Conservation (phyloP, 2,888 invertebrate species). For the Hyposoter dolosus region DNA sequence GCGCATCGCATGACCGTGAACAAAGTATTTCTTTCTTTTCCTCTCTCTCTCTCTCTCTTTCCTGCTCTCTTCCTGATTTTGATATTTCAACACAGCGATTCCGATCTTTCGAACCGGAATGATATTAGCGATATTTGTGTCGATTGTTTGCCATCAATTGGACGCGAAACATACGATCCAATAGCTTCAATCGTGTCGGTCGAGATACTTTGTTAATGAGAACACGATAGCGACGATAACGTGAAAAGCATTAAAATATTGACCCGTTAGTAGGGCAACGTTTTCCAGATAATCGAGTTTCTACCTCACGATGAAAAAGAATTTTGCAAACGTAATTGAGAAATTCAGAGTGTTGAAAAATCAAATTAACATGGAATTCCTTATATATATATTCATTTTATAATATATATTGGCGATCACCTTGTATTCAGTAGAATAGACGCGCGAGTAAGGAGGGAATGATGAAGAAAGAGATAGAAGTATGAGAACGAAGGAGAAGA, state of each 20-base stretch:
- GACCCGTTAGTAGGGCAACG: no score
- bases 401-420: slow-evolving; percentile 2
- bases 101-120: not conserved
- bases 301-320: not conserved
- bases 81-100: not conserved
- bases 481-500: slow-evolving; percentile 53
- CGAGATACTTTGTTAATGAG: not conserved
- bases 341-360: not conserved
- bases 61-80: not conserved
- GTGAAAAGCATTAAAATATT: no score
- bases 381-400: not conserved
- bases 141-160: not conserved
- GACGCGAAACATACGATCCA: not conserved
- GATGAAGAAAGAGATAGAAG: slow-evolving; percentile 31
- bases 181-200: not conserved
- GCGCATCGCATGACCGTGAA: slow-evolving; percentile 28
- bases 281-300: no score
- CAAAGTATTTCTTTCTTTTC: slow-evolving; percentile 34
- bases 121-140: not conserved
- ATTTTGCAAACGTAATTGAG: not conserved
- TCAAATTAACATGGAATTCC: not conserved
- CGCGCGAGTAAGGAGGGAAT: slow-evolving; percentile 6
- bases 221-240: not conserved
- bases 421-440: slow-evolving; percentile 29
- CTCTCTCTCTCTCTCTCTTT: not conserved